A percentile compares a stretch with the other conserved stretches of the same genome.
These are phyloP conservation scores for Leptinotarsa peninsularis DNA, from an alignment of 2,888 invertebrate genomes.

Conservation along the genomic window DNA sequence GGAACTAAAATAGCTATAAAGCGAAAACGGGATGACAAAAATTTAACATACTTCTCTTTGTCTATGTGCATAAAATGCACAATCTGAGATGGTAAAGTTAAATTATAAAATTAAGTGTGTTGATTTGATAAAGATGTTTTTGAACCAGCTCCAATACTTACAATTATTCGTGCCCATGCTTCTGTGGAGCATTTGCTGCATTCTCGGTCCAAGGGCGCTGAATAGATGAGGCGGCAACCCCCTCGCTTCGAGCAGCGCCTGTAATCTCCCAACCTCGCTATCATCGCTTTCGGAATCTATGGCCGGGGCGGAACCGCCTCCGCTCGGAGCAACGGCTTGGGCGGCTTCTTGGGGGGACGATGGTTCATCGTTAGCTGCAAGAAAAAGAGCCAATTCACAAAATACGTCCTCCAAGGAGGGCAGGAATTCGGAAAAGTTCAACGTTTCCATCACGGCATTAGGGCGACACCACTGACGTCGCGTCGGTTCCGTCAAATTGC, in stretches of 20 bases:
- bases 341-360: slow-evolving; percentile 65
- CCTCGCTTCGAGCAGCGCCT: slow-evolving; percentile 93
- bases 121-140: no score
- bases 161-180: slow-evolving; percentile 90
- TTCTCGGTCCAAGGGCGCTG: slow-evolving; percentile 93
- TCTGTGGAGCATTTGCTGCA: slow-evolving; percentile 95
- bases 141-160: slow-evolving; percentile 59
- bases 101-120: no score
- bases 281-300: slow-evolving; percentile 85
- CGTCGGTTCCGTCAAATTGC: background rate
- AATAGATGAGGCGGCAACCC: slow-evolving; percentile 97
- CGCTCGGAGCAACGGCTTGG: slow-evolving; percentile 61
- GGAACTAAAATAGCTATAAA: no score
- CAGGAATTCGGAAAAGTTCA: slow-evolving; percentile 35
- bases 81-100: no score
- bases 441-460: slow-evolving; percentile 34
- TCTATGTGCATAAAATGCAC: no score
- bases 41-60: no score
- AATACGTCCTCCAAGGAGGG: slow-evolving; percentile 33
- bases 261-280: slow-evolving; percentile 94
- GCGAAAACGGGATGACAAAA: no score
- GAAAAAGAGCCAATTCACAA: slow-evolving; percentile 33
- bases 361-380: slow-evolving; percentile 62
- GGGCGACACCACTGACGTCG: background rate
- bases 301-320: slow-evolving; percentile 42